phyloP scores from a whole-genome alignment of 1,140 invertebrate species.

The Drosophila seguyi region DNA sequence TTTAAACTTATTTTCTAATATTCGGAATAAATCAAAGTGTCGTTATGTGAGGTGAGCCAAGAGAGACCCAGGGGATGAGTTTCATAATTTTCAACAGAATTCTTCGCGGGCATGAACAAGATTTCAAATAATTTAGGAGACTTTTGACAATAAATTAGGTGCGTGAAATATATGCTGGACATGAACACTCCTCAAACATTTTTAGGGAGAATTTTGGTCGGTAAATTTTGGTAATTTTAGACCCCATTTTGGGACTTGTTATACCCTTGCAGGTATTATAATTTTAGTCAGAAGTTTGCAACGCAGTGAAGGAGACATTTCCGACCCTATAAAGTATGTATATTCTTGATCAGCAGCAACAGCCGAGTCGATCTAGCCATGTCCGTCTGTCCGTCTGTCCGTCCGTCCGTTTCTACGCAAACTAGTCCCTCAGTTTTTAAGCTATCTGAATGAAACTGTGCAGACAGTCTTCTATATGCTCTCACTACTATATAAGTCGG shows the following conservation, averaged over 20 bases:
- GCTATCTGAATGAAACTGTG: too few relatives aligned
- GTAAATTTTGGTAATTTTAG: background rate
- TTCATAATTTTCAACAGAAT: constrained; percentile 53
- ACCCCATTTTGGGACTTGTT: background rate
- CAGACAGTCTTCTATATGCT: too few relatives aligned
- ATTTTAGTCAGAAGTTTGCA: too few relatives aligned
- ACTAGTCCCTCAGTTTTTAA: too few relatives aligned
- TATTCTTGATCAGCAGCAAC: too few relatives aligned
- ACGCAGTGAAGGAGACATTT: too few relatives aligned
- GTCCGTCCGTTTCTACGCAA: too few relatives aligned
- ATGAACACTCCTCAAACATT: background rate
- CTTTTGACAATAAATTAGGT: constrained; percentile 39
- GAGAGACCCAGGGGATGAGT: constrained; percentile 44
- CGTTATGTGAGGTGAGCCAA: constrained; percentile 33
- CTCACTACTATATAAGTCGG: too few relatives aligned
- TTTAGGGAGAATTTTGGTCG: background rate
- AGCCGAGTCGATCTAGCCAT: too few relatives aligned
- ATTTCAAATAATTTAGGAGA: constrained; percentile 31
- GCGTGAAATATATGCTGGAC: background rate
- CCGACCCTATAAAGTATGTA: too few relatives aligned
- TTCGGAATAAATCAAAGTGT: constrained; percentile 57
- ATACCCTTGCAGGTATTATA: too few relatives aligned
- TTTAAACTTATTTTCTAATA: constrained; percentile 46
- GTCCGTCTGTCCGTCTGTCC: too few relatives aligned
- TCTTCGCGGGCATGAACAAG: constrained; percentile 20